Evolutionary conservation across 2,797 vertebrate genomes (phyloP), one percentile per base, ranked within the genome.

Genomic region (Tenualosa thibaudeaui): DNA sequence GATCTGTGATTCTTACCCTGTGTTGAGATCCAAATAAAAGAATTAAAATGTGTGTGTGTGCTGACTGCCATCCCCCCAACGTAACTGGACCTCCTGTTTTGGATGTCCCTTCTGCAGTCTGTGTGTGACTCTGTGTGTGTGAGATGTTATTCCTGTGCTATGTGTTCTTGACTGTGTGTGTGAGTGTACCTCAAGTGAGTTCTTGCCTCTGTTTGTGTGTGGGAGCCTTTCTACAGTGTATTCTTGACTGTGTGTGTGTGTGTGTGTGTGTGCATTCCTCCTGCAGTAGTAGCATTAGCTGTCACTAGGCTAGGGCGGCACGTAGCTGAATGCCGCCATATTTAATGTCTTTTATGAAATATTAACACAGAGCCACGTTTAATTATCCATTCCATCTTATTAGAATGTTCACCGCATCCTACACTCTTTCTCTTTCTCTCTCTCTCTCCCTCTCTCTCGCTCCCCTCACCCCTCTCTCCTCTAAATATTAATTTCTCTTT

Each of bases 321-420:
- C 56, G 85, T 54, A 82, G 85, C 81, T 83, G 88, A 85, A 40
- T 24, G 71, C 26, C 65, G 31, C 37, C 88, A 87, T 82, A 84
- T 85, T 89, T 89, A 89, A 88, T 90, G 87, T 90, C 86, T 92
- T 86, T 85, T 89, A 89, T 91, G 85, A 92, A 92, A 91, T 91
- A 89, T 92, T 90, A 91, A 89, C 86, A 82, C 85, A 90, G 86
- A 86, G 88, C 83, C 81, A 89, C 71, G 78, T 91, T 91, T 91
- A 91, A 92, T 92, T 88, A 89, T 88, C 82, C 89, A 88, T 86
- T 82, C 81, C 83, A 83, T 71, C 87, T 85, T 87, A 91, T 91
- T 89, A 90, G 86, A 86, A 71, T 31, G 8, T 71, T 43, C 68
- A 40, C 31, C 31, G 3, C 68, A 24, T 68, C 9, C 62, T 31